phyloP scores from a whole-genome alignment of 2,797 vertebrate species.

The Sphenopsis melanotis region DNA sequence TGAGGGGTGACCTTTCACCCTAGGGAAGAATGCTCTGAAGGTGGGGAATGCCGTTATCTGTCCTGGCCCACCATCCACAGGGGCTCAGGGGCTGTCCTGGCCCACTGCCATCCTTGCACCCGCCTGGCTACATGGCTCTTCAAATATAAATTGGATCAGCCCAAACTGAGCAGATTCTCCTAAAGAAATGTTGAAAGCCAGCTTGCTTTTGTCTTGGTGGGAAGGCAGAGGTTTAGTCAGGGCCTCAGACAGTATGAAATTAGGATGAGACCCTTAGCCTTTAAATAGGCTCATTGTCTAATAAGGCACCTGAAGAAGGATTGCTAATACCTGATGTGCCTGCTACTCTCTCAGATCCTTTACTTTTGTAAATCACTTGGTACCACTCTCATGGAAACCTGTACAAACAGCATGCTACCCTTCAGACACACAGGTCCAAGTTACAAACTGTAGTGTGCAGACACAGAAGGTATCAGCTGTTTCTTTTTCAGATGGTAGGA shows the following conservation, averaged over 20 bases:
- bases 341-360: background rate
- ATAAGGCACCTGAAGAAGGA: background rate
- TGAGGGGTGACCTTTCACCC: conserved; percentile 88
- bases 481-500: background rate
- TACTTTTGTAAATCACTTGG: background rate
- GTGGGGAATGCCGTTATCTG: conserved; percentile 79
- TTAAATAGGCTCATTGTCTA: background rate
- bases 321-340: background rate
- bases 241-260: background rate
- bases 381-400: background rate
- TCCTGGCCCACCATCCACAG: conserved; percentile 76
- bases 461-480: background rate
- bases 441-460: background rate
- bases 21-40: conserved; percentile 90
- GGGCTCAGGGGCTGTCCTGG: conserved; percentile 66
- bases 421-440: background rate
- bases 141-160: background rate
- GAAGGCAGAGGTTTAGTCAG: background rate
- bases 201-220: background rate
- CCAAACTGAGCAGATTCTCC: conserved; percentile 1
- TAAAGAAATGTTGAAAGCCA: background rate
- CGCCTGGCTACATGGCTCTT: background rate
- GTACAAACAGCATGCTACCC: background rate
- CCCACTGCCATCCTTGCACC: conserved; percentile 38
- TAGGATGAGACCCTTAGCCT: background rate